These are phyloP conservation scores for Argyresthia albistria DNA, from an alignment of 2,888 invertebrate species.

Conservation along the genomic window DNA sequence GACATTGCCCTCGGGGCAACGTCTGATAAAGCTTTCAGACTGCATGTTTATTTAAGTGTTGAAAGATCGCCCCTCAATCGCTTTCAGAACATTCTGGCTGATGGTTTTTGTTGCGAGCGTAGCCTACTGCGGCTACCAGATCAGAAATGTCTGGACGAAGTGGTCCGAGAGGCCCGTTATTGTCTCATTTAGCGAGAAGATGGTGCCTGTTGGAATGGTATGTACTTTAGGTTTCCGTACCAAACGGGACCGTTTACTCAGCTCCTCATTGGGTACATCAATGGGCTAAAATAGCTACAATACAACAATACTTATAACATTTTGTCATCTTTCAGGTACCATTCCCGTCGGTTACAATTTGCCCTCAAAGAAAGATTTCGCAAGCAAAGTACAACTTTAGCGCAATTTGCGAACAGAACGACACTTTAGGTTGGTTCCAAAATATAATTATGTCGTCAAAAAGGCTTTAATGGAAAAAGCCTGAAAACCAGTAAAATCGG, in stretches of 20 bases:
- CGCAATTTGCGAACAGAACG: too few species aligned
- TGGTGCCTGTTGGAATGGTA: conserved; percentile 28
- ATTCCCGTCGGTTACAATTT: conserved; percentile 37
- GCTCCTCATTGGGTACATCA: too few species aligned
- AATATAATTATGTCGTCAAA: too few species aligned
- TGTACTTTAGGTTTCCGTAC: conserved; percentile 1
- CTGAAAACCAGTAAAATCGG: too few species aligned
- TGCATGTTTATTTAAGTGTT: too few species aligned
- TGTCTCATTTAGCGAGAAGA: conserved; percentile 30
- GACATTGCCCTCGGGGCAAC: too few species aligned
- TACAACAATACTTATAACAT: neutral
- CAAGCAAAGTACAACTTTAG: conserved; percentile 16
- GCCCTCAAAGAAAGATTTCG: conserved; percentile 27
- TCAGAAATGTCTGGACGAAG: conserved; percentile 28
- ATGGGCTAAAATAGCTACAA: too few species aligned
- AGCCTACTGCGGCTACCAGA: conserved; percentile 22
- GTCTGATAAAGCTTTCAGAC: too few species aligned
- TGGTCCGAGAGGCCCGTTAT: conserved; percentile 36
- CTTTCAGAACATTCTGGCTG: conserved; percentile 31
- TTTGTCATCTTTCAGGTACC: conserved; percentile 23
- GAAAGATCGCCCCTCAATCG: too few species aligned
- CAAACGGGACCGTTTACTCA: too few species aligned
- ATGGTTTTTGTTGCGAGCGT: conserved; percentile 26
- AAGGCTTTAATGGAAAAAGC: too few species aligned
- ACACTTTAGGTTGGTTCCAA: too few species aligned